Conservation (phyloP, 2,797 vertebrate species). For the Notoglanidium macrostoma region DNA sequence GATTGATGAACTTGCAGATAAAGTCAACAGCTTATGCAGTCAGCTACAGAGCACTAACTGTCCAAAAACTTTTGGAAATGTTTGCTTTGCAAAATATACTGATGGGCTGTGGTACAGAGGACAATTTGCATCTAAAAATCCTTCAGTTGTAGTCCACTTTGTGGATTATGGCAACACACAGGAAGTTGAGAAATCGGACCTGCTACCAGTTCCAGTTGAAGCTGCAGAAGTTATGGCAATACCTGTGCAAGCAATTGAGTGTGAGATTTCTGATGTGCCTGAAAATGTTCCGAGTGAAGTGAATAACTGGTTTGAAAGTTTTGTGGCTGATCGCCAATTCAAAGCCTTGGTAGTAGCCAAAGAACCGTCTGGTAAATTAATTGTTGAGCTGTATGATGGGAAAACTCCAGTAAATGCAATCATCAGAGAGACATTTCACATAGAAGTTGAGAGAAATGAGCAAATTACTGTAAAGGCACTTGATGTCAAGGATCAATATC, state of each 20-base stretch:
- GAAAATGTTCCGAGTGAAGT: constrained; percentile 71
- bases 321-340: constrained; percentile 73
- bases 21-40: constrained; percentile 70
- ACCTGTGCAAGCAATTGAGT: constrained; percentile 89
- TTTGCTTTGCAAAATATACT: constrained; percentile 89
- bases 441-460: constrained; percentile 52
- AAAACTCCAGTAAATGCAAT: constrained; percentile 81
- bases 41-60: constrained; percentile 65
- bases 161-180: constrained; percentile 92
- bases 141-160: constrained; percentile 81
- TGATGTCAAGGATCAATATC: constrained; percentile 31
- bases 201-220: constrained; percentile 83
- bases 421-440: constrained; percentile 76
- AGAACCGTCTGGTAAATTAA: constrained; percentile 83
- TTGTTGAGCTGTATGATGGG: constrained; percentile 85
- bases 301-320: constrained; percentile 81
- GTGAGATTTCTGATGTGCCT: constrained; percentile 83
- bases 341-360: constrained; percentile 83
- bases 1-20: constrained; percentile 74
- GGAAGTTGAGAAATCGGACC: constrained; percentile 70
- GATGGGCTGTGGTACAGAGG: constrained; percentile 91
- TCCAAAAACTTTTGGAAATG: constrained; percentile 65
- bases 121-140: constrained; percentile 72
- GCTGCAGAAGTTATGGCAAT: constrained; percentile 82
- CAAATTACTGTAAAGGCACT: constrained; percentile 35